Evolutionary conservation across 2,797 vertebrate species (phyloP).

Genomic region (Oryzias sinensis): DNA sequence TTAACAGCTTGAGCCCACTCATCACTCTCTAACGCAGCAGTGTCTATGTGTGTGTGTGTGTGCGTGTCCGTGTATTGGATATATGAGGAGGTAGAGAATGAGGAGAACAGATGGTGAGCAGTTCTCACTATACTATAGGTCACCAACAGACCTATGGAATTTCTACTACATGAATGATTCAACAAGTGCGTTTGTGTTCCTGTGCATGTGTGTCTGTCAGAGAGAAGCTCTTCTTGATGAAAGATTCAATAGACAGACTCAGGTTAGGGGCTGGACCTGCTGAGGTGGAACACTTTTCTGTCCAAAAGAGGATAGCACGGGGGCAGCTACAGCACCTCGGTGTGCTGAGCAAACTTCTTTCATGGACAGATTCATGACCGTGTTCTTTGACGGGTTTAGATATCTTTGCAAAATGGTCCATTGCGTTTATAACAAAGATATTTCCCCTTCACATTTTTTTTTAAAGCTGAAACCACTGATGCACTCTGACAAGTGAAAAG

Average conservation of each 20-base stretch:
- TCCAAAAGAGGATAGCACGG: constrained; percentile 67
- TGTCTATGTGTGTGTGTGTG: constrained; percentile 42
- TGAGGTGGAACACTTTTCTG: constrained; percentile 72
- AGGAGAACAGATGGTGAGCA: constrained; percentile 17
- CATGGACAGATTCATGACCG: constrained; percentile 65
- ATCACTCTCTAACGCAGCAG: constrained; percentile 62
- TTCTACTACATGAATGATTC: constrained; percentile 70
- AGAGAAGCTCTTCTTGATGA: constrained; percentile 65
- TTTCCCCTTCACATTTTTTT: constrained; percentile 39
- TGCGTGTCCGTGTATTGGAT: constrained; percentile 14
- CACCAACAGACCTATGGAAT: constrained; percentile 66
- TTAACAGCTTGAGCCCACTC: constrained; percentile 69
- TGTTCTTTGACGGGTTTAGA: constrained; percentile 61
- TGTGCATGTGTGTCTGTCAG: constrained; percentile 18
- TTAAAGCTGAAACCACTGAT: constrained; percentile 34
- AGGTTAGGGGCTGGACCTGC: constrained; percentile 73
- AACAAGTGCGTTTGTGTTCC: constrained; percentile 56
- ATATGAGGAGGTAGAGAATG: constrained; percentile 13
- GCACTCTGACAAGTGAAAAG: too few species aligned
- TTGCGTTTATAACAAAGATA: constrained; percentile 49
- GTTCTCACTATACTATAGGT: constrained; percentile 50
- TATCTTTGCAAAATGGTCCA: constrained; percentile 60
- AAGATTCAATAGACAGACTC: constrained; percentile 75
- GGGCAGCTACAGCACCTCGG: constrained; percentile 59
- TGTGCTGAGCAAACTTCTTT: constrained; percentile 55